Conservation (phyloP, 1,140 invertebrate genomes). For the Ceratosolen solmsi region DNA sequence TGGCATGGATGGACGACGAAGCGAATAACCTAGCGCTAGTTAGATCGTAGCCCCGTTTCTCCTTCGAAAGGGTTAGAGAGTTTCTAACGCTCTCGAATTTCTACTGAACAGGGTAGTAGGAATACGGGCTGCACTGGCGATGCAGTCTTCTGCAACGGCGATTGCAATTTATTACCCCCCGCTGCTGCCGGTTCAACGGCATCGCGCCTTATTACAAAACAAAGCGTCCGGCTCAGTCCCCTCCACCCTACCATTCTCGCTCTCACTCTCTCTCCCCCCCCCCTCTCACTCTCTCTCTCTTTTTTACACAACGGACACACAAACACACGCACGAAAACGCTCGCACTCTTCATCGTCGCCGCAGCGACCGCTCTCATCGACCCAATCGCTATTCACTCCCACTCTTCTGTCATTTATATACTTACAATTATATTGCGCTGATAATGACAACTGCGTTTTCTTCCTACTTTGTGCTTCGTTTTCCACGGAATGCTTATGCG, state of each 20-base stretch:
- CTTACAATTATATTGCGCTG: too few species aligned
- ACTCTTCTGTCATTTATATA: too few species aligned
- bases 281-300: too few species aligned
- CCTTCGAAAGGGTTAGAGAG: conserved; percentile 53
- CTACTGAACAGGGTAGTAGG: conserved; percentile 56
- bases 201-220: background rate
- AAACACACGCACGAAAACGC: too few species aligned
- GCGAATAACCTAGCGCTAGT: background rate
- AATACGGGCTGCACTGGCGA: conserved; percentile 35
- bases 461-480: too few species aligned
- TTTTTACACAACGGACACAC: too few species aligned
- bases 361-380: too few species aligned
- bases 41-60: conserved; percentile 19
- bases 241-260: background rate
- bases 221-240: background rate
- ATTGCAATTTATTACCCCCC: background rate
- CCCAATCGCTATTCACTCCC: too few species aligned
- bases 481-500: too few species aligned
- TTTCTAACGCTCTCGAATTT: conserved; percentile 58
- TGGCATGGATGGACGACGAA: too few species aligned
- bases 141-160: conserved; percentile 22
- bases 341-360: too few species aligned
- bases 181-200: conserved; percentile 4
- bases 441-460: too few species aligned
- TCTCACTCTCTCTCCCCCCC: background rate